Evolutionary conservation across 1,140 invertebrate species (phyloP), one percentile per base, ranked within the genome.

Genomic region (Drosophila bipectinata): DNA sequence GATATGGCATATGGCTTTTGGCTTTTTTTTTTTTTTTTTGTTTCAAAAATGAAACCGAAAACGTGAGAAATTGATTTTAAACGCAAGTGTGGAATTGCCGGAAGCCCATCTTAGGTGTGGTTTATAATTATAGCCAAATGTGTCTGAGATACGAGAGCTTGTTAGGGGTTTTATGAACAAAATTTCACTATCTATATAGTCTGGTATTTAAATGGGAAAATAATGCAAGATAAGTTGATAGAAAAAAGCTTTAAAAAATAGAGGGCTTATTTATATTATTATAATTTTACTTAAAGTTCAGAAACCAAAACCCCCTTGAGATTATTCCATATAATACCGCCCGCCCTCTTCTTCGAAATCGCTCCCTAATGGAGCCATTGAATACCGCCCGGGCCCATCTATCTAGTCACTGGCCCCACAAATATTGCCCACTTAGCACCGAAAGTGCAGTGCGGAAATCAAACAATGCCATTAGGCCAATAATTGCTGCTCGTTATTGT

Each of bases 401-500:
- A 63, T 73, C 69, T 28, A 28, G 26, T 28, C 26, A 26, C 49
- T 32, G 26, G 49, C 9, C 47, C 47, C 63, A 32, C 44, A 63
- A 64, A 74, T 64, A 72, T 72, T 57, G 58, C 34, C 72, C 72
- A 74, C 71, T 74, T 74, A 74, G 72, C 69, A 71, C 72, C 60
- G 51, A 75, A 74, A 75, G 72, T 75, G 72, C 72, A 75, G 61
- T 69, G 58, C 77, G 82, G 82, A 84, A 84, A 84, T 84, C 81
- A 84, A 84, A 84, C 77, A 84, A 84, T 87, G 82, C 82, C 73
- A 84, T 84, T 84, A 84, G 82, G 81, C 77, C 54, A 84, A 84
- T 84, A 84, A 84, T 84, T 84, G 77, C 81, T 67, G 73, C 77
- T 84, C 81, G 78, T 84, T 87, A 84, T 84, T 81, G 81, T 81